A percentile compares a stretch with the other conserved stretches of the same genome.
phyloP scores from a whole-genome alignment of 2,888 invertebrate species.

The Panopea generosa region DNA sequence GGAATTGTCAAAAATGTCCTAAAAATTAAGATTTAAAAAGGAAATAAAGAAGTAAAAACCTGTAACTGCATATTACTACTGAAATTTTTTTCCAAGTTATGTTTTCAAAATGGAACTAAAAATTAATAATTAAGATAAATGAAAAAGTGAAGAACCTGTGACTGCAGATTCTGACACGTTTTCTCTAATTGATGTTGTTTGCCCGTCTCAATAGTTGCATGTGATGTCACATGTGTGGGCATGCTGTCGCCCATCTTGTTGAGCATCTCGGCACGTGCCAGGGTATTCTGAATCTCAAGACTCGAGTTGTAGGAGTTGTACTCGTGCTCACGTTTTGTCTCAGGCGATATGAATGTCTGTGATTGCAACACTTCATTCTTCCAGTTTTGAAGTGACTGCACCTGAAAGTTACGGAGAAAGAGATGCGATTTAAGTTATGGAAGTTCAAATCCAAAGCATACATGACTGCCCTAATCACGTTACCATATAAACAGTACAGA shows the following conservation, averaged over 20 bases:
- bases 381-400: constrained; percentile 78
- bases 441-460: too few relatives aligned
- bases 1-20: too few relatives aligned
- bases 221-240: constrained; percentile 28
- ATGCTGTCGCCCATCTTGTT: constrained; percentile 47
- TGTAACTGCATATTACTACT: too few relatives aligned
- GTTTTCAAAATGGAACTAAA: too few relatives aligned
- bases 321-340: constrained; percentile 64
- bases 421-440: not conserved
- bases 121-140: too few relatives aligned
- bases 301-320: constrained; percentile 70
- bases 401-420: constrained; percentile 60
- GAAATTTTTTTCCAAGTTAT: too few relatives aligned
- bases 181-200: constrained; percentile 76
- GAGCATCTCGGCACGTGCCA: constrained; percentile 67
- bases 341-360: constrained; percentile 63
- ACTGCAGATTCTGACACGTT: constrained; percentile 79
- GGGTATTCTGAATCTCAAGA: constrained; percentile 70
- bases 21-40: too few relatives aligned
- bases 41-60: too few relatives aligned
- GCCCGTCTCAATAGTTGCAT: constrained; percentile 61
- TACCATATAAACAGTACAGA: too few relatives aligned
- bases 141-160: constrained; percentile 78
- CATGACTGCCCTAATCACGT: too few relatives aligned
- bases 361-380: constrained; percentile 74